Base-by-base conservation (phyloP, 2,797 vertebrate genomes). In the Myoxocephalus aenaeus region DNA sequence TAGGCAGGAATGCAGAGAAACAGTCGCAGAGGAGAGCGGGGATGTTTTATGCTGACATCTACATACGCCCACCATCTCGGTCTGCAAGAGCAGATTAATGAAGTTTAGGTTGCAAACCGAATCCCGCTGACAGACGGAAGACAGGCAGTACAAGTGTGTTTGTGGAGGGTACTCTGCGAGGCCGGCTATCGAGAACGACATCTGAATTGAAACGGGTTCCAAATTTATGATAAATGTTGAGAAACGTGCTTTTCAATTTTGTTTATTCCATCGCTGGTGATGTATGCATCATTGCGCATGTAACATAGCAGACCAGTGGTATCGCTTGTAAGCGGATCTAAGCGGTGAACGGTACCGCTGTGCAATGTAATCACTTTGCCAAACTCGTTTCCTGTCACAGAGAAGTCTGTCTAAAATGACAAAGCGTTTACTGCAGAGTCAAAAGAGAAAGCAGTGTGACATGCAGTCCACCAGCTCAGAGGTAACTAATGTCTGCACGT, bases 11-110 rank as follows among this genome's bases (percentile, higher is more conserved):
- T 63, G 69, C 62, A 75, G 74, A 75, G 67, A 77, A 76, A 78
- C 69, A 54, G 25, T 42, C 54, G 74, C 64, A 72, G 51, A 62
- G 46, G 50, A 56, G 38, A 84, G 66, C 20, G 2, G 61, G 53
- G 74, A 68, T 36, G 36, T 73, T 73, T 82, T 32, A 38, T 53
- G 65, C 63, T 82, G 71, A 84, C 40, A 89, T 90, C 90, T 86
- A 82, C 85, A 92, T 90, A 88, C 82, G n/a, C 84, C 88, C 83
- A 88, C 86, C 58, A 64, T 58, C 61, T 75, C 85, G 73, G 73
- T 82, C 82, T 86, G 83, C 73, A 81, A 57, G 71, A 71, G 4
- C n/a, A 53, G 70, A 86, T 73, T 77, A 86, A 88, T 87, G 65
- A 82, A 56, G 64, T 22, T 74, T 9, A 81, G 80, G 64, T 79